Percentiles rank a stretch among this genome's conserved stretches.
phyloP scores from a whole-genome alignment of 1,140 invertebrate species.

The Wiebesia pumilae region DNA sequence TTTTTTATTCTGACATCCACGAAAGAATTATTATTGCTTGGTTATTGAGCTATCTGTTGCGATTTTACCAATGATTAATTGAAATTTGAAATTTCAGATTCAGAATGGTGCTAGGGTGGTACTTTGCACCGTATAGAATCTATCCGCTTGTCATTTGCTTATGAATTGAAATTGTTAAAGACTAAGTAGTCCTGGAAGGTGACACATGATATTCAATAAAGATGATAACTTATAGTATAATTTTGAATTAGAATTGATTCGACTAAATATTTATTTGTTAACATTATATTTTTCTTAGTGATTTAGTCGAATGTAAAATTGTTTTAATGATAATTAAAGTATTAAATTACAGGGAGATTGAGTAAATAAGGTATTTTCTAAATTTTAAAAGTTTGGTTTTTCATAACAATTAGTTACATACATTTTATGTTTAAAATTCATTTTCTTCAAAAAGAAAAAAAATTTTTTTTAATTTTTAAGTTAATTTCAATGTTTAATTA shows the following conservation, averaged over 20 bases:
- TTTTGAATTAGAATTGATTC: not conserved
- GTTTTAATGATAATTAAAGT: not conserved
- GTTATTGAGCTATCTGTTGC: not conserved
- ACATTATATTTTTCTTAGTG: not conserved
- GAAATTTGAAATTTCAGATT: conserved; percentile 8
- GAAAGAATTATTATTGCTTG: not conserved
- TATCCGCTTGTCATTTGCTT: conserved; percentile 13
- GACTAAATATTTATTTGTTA: not conserved
- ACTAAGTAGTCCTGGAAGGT: not conserved
- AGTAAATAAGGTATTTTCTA: too few species aligned
- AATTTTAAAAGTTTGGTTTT: not conserved
- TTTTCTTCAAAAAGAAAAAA: not conserved
- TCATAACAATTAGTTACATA: not conserved
- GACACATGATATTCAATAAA: not conserved
- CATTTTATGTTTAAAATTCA: not conserved
- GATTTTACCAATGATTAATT: conserved; percentile 19
- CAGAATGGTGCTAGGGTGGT: not conserved
- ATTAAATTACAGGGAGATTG: too few species aligned
- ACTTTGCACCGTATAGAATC: conserved; percentile 7
- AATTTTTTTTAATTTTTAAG: not conserved
- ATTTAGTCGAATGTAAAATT: not conserved
- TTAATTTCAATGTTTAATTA: not conserved
- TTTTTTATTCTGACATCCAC: not conserved
- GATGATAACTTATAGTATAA: not conserved
- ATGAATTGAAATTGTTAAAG: conserved; percentile 12